phyloP scores from a whole-genome alignment of 2,888 invertebrate species.

The Laspeyria flexula region DNA sequence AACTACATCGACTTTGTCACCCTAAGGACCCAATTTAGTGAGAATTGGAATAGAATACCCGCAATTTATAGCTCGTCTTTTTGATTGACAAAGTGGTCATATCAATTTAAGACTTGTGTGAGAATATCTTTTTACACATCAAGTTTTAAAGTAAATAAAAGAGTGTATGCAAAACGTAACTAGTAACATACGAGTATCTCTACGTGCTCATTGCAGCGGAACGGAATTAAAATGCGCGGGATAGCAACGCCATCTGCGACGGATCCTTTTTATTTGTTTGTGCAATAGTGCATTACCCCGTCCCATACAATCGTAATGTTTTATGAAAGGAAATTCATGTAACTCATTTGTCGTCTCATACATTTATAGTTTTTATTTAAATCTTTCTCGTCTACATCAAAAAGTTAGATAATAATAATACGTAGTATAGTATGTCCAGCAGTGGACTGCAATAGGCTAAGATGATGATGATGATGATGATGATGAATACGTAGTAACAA shows the following conservation, averaged over 20 bases:
- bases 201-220: slow-evolving; percentile 39
- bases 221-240: slow-evolving; percentile 51
- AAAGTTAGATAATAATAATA: too few species aligned
- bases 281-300: slow-evolving; percentile 41
- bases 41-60: not conserved
- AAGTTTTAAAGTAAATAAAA: slow-evolving; percentile 41
- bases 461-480: too few species aligned
- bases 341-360: not conserved
- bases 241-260: slow-evolving; percentile 45
- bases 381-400: too few species aligned
- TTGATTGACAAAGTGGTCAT: not conserved
- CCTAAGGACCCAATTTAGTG: not conserved
- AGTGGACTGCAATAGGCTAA: too few species aligned
- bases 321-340: slow-evolving; percentile 19
- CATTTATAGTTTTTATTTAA: too few species aligned
- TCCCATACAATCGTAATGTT: slow-evolving; percentile 37
- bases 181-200: slow-evolving; percentile 41
- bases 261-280: slow-evolving; percentile 47
- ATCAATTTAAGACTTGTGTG: too few species aligned
- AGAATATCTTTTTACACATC: too few species aligned
- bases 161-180: slow-evolving; percentile 27
- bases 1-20: too few species aligned
- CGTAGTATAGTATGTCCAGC: too few species aligned
- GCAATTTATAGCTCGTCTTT: not conserved
- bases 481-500: too few species aligned